Evolutionary conservation across 2,113 vertebrate genomes (phyloP), one percentile per base, ranked within the genome.

Genomic region (Fulmarus glacialis): DNA sequence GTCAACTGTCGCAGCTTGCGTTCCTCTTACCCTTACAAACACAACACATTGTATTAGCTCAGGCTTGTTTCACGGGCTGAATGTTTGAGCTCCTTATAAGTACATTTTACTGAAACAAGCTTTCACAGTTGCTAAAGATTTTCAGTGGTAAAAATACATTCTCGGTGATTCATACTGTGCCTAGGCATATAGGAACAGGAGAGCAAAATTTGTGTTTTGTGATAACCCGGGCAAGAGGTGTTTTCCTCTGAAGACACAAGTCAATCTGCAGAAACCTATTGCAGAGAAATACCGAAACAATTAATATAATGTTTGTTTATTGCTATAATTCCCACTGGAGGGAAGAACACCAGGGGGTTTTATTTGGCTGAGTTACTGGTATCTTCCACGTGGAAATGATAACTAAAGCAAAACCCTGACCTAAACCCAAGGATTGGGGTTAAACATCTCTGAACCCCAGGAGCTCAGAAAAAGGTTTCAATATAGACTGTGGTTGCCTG

Each of bases 21-120:
- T 87, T 84, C 56, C 88, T 87, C 59, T 74, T 19, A 15, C 53
- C 62, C 53, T 50, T 22, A 21, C 64, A 43, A 84, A 59, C 71
- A 59, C 40, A 59, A 29, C 82, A 73, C 42, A 15, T 84, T 97
- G 92, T 94, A 90, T 95, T 90, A 94, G 92, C 30, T 53, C 60
- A 74, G 94, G 62, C 34, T 16, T 89, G 73, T 77, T 66, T 83
- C 86, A 48, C 56, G 60, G 73, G 30, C 84, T 67, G 79, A 70
- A 29, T 78, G 68, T 40, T 95, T 62, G 79, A 95, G 82, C 58
- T 84, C 45, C 75, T 66, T 48, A 34, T 26, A 43, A 84, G 77
- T 19, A 22, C 6, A 4, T 77, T 60, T 87, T 38, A 23, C 66
- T 84, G 52, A 77, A 89, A 88, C 15, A 45, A 47, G 68, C 24